Conservation (phyloP, 30 jellyfish, hydroid and myxozoan species). For the Aurelia aurita region DNA sequence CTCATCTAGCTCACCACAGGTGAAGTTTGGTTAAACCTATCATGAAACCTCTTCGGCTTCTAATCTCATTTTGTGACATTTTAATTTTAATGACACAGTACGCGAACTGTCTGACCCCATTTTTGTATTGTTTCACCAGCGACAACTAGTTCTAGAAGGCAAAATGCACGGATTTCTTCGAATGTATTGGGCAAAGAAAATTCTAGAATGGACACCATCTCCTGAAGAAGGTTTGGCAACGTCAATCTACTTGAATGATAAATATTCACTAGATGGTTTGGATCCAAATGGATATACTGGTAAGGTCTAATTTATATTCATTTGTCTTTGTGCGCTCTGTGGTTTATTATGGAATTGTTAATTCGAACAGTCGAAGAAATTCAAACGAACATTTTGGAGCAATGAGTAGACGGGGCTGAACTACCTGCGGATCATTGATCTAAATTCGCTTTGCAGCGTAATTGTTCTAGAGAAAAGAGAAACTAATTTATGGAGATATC, state of each 20-base stretch:
- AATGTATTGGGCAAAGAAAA: conserved; percentile 96
- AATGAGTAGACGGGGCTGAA: too few relatives aligned
- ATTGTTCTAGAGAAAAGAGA: too few relatives aligned
- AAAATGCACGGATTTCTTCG: conserved; percentile 93
- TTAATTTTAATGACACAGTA: background rate
- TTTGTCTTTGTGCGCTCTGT: too few relatives aligned
- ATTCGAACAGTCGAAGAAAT: too few relatives aligned
- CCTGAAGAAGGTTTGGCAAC: conserved; percentile 78
- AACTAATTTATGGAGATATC: too few relatives aligned
- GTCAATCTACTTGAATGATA: conserved; percentile 74
- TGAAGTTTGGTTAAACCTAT: too few relatives aligned
- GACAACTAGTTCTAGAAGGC: conserved; percentile 77
- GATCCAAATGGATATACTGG: conserved; percentile 93
- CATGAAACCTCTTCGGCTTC: background rate
- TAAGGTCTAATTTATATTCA: background rate
- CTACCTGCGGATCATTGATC: too few relatives aligned
- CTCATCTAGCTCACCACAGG: too few relatives aligned
- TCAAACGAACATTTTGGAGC: too few relatives aligned
- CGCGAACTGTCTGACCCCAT: too few relatives aligned
- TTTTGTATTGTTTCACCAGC: conserved; percentile 7
- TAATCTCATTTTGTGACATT: background rate
- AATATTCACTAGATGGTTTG: conserved; percentile 81
- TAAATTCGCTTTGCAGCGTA: too few relatives aligned
- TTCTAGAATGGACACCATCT: conserved; percentile 88
- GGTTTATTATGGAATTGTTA: too few relatives aligned